These are phyloP conservation scores for Microcebus jonahi DNA, from an alignment of 2,113 vertebrate species.

Conservation along the genomic window DNA sequence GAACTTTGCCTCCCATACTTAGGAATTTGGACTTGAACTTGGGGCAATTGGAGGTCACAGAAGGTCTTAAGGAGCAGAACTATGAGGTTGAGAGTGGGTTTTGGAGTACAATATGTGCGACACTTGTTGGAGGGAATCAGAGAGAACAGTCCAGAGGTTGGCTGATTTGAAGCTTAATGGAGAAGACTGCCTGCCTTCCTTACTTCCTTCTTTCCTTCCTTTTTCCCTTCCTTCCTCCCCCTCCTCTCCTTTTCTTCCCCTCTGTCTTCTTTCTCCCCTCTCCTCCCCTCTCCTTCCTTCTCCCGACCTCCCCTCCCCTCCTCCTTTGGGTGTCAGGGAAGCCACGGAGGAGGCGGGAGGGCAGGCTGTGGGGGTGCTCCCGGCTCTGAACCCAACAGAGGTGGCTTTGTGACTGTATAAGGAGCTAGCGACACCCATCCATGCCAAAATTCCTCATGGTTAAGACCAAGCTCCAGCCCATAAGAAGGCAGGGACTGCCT, in stretches of 20 bases:
- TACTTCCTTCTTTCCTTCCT: not conserved
- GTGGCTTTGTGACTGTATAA: slow-evolving; percentile 65
- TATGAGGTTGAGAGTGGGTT: not conserved
- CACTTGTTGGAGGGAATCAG: not conserved
- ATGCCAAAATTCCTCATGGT: slow-evolving; percentile 49
- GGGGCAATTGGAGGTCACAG: not conserved
- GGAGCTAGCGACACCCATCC: slow-evolving; percentile 48
- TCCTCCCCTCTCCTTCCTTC: not conserved
- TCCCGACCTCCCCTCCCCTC: not conserved
- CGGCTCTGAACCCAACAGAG: not conserved
- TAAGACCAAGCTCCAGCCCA: slow-evolving; percentile 43
- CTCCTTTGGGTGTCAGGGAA: too few species aligned
- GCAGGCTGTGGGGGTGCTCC: not conserved
- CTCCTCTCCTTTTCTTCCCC: not conserved
- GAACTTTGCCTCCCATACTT: not conserved
- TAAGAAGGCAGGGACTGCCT: slow-evolving; percentile 54
- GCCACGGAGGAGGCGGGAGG: not conserved
- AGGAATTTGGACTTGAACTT: not conserved
- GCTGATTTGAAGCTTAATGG: not conserved
- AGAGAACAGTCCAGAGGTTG: not conserved
- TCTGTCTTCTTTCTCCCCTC: too few species aligned
- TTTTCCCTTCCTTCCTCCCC: fast-evolving
- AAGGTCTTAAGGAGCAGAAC: not conserved
- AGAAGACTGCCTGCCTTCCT: not conserved
- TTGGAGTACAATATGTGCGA: not conserved